Evolutionary conservation across 2,113 vertebrate species (phyloP), one percentile per base, ranked within the genome.

Genomic region (Prinia subflava): DNA sequence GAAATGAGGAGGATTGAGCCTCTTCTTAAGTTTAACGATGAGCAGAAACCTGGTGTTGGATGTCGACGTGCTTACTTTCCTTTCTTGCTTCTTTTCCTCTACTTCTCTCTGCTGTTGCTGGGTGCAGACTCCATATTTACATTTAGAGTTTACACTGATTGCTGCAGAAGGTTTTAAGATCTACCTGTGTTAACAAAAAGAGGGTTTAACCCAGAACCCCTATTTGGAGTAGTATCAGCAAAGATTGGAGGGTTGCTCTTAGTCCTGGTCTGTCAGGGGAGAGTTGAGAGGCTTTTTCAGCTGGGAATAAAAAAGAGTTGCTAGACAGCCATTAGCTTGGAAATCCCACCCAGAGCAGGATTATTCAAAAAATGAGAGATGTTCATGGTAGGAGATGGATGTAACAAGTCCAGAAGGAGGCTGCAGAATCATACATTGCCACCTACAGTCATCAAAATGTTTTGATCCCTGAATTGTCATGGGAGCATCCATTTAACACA

Each of bases 271-370:
- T 64, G 14, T 31, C 12, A 23, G n/a, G 14, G 24, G 9, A 68
- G 7, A 1, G 0, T 5, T 13, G 23, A 31, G 16, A 2, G 2
- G 4, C 4, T 27, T 47, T 46, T 71, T 56, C 37, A 63, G 3
- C 21, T 69, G 18, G 18, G 10, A 67, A 30, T 10, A 25, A 52
- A 41, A 41, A 31, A 24, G 7, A 52, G 8, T 6, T 52, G 19
- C 42, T 46, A 25, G 41, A 39, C 5, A 73, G 4, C 6, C 28
- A 25, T 35, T 57, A 41, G 8, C 5, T 50, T 85, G 35, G 16
- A 86, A 89, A 65, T 65, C 22, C 10, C 22, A 63, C 8, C 7
- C 6, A 11, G 7, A 55, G 21, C 8, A 81, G 37, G 20, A 24
- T 6, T 8, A 50, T 10, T 22, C 3, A 3, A 3, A 33, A 33